phyloP scores from a whole-genome alignment of 2,113 vertebrate species.

The Cavia porcellus region DNA sequence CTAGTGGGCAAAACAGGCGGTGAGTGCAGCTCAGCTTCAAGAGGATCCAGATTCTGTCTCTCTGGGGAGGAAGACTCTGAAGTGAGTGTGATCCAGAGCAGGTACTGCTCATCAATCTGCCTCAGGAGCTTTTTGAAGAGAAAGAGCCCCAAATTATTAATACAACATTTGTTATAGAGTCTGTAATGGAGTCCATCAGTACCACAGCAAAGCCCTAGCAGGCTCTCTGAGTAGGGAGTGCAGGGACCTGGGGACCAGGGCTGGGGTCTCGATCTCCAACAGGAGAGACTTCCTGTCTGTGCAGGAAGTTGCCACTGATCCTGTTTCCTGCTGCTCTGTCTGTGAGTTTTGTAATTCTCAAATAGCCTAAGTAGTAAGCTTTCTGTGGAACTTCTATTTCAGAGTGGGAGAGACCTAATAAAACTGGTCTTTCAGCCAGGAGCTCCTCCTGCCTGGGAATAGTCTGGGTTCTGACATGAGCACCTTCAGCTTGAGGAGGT shows the following conservation, averaged over 20 bases:
- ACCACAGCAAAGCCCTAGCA: background rate
- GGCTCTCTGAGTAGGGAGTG: background rate
- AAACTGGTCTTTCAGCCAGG: background rate
- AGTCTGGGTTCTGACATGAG: background rate
- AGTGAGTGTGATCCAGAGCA: background rate
- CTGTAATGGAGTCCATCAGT: background rate
- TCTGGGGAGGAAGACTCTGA: background rate
- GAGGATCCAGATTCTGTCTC: background rate
- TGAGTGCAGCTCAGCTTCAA: background rate
- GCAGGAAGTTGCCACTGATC: no score
- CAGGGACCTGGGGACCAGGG: background rate
- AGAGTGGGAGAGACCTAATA: background rate
- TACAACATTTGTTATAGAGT: background rate
- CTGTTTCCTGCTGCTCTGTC: background rate
- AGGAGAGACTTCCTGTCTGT: no score
- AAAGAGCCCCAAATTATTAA: background rate
- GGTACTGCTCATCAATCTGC: no score
- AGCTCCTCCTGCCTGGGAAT: fast-evolving
- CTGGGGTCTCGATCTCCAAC: background rate
- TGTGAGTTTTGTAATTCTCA: background rate
- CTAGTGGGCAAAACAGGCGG: background rate
- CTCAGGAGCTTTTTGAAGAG: background rate
- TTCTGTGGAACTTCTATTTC: background rate
- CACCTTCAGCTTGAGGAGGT: background rate
- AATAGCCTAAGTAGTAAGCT: background rate